Evolutionary conservation across 1,140 invertebrate species (phyloP).

Genomic region (Pachyrhynchus sulphureomaculatus): DNA sequence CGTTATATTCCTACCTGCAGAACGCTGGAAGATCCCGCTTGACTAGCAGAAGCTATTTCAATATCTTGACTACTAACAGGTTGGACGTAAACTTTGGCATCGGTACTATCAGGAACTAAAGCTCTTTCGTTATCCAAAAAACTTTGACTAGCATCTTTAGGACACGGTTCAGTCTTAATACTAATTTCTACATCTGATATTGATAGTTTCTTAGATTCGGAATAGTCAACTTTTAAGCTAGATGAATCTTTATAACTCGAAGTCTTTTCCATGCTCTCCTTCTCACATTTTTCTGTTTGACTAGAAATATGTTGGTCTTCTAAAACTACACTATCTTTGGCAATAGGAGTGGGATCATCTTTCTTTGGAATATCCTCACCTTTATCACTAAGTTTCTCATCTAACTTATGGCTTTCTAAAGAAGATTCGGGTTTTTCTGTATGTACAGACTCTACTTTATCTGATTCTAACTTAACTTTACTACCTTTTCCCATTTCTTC

Average conservation of each 20-base stretch:
- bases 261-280: conserved; percentile 30
- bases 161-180: conserved; percentile 26
- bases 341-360: neutral
- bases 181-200: conserved; percentile 36
- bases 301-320: conserved; percentile 16
- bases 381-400: neutral
- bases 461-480: neutral
- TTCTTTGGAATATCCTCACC: neutral
- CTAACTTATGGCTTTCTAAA: neutral
- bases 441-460: neutral
- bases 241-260: neutral
- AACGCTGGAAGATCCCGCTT: neutral
- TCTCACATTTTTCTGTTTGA: conserved; percentile 30
- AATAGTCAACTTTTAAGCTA: neutral
- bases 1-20: no score
- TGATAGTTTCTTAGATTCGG: conserved; percentile 32
- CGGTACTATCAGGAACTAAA: conserved; percentile 16
- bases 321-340: neutral
- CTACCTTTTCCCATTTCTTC: no score
- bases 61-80: neutral
- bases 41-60: neutral
- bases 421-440: neutral
- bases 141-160: conserved; percentile 20
- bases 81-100: conserved; percentile 22
- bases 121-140: conserved; percentile 22